Conservation (phyloP, 1,140 invertebrate species). For the Tetramorium parvispinum region DNA sequence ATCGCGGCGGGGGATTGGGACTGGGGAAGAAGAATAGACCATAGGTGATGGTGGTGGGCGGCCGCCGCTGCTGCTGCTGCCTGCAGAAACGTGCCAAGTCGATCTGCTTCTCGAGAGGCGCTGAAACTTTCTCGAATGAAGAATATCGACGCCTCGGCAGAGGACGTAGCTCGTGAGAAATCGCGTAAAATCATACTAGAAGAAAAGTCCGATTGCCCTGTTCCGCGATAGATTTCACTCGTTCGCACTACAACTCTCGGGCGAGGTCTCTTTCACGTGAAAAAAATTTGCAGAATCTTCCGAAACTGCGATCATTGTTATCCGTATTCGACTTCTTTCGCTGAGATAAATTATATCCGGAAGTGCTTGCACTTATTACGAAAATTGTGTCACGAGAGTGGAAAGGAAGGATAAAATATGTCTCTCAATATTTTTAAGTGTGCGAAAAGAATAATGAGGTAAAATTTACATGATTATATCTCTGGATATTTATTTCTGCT, state of each 20-base stretch:
- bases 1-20: slow-evolving; percentile 21
- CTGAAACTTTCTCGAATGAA: slow-evolving; percentile 54
- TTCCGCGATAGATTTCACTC: slow-evolving; percentile 31
- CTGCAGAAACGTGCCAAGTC: slow-evolving; percentile 43
- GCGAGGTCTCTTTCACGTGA: neutral
- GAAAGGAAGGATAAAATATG: neutral
- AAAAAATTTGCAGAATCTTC: neutral
- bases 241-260: neutral
- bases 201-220: slow-evolving; percentile 52
- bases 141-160: slow-evolving; percentile 33
- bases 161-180: slow-evolving; percentile 46
- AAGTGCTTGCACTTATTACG: neutral
- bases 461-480: neutral
- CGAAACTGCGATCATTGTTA: neutral
- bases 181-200: slow-evolving; percentile 52
- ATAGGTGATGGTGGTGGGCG: slow-evolving; percentile 38
- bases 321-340: neutral
- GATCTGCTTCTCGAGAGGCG: slow-evolving; percentile 46
- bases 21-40: slow-evolving; percentile 32
- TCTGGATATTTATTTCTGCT: slow-evolving; percentile 18
- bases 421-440: neutral
- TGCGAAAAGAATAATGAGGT: neutral
- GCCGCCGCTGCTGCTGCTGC: neutral
- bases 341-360: neutral
- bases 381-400: neutral